Percentiles rank a stretch among this genome's conserved stretches.
Evolutionary conservation across 2,797 vertebrate genomes (phyloP).

Genomic region (Sternarchorhynchus goeldii): DNA sequence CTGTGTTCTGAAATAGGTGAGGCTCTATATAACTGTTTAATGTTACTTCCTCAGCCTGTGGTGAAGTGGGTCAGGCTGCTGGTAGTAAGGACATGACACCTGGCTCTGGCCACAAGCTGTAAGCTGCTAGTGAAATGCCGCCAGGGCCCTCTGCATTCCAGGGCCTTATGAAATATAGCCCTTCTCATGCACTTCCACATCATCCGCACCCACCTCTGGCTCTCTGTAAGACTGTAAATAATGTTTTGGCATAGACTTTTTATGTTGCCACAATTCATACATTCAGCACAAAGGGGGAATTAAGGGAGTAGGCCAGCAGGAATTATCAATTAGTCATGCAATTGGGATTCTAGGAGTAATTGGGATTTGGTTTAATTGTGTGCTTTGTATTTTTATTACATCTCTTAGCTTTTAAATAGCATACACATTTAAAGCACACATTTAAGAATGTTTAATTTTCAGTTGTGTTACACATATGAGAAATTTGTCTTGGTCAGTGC

Average conservation of each 20-base stretch:
- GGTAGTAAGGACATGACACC: conserved; percentile 74
- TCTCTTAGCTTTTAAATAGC: too few species aligned
- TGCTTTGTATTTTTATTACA: too few species aligned
- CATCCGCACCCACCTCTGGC: conserved; percentile 23
- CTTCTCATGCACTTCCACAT: conserved; percentile 65
- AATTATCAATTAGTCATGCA: too few species aligned
- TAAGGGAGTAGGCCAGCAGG: not conserved
- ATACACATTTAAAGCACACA: too few species aligned
- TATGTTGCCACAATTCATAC: conserved; percentile 68
- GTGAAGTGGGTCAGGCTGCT: conserved; percentile 72
- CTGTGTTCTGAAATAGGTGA: conserved; percentile 8
- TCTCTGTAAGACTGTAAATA: conserved; percentile 62
- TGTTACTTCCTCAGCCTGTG: conserved; percentile 62
- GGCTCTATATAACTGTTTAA: conserved; percentile 58
- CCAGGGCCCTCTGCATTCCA: conserved; percentile 71
- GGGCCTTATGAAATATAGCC: conserved; percentile 75
- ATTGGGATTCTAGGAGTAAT: too few species aligned
- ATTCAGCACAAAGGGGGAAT: conserved; percentile 71
- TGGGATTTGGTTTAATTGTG: too few species aligned
- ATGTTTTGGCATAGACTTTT: conserved; percentile 28
- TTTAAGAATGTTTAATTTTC: too few species aligned
- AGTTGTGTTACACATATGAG: too few species aligned
- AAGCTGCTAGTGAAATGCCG: conserved; percentile 78
- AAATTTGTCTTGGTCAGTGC: too few species aligned
- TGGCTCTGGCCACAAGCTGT: conserved; percentile 69